These are phyloP conservation scores for Psephotus haematonotus DNA, from an alignment of 2,113 vertebrate species.

Conservation along the genomic window DNA sequence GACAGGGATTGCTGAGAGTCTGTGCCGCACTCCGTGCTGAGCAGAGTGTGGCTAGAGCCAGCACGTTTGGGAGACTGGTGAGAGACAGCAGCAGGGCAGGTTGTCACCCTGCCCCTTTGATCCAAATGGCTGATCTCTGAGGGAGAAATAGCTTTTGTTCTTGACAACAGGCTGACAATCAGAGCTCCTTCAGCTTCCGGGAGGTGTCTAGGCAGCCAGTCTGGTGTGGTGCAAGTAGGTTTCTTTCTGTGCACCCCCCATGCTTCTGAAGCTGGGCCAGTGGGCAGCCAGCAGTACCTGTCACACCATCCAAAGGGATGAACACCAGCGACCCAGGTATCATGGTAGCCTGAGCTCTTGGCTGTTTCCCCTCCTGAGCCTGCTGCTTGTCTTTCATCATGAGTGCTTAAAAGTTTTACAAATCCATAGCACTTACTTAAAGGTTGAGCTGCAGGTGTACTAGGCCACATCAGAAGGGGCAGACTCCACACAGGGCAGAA, in stretches of 20 bases:
- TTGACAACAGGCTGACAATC: neutral
- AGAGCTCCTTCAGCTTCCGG: neutral
- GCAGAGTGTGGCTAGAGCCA: neutral
- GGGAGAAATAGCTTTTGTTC: neutral
- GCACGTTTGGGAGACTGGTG: neutral
- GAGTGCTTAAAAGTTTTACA: neutral
- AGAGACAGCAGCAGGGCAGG: neutral
- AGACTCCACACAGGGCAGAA: neutral
- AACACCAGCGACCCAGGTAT: neutral
- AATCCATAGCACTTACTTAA: neutral
- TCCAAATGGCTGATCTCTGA: neutral
- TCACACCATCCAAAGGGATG: neutral
- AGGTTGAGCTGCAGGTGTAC: neutral
- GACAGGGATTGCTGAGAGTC: neutral
- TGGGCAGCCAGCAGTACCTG: neutral
- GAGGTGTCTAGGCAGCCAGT: neutral
- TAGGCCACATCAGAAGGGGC: neutral
- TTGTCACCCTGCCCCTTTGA: neutral
- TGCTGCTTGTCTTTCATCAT: neutral
- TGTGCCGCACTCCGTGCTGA: neutral
- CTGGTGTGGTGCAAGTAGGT: neutral
- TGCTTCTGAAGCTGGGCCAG: neutral
- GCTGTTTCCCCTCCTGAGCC: neutral
- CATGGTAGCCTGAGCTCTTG: neutral
- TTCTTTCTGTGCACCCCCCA: neutral